Evolutionary conservation across 1,140 invertebrate genomes (phyloP).

Genomic region (Cyphomyrmex costatus): DNA sequence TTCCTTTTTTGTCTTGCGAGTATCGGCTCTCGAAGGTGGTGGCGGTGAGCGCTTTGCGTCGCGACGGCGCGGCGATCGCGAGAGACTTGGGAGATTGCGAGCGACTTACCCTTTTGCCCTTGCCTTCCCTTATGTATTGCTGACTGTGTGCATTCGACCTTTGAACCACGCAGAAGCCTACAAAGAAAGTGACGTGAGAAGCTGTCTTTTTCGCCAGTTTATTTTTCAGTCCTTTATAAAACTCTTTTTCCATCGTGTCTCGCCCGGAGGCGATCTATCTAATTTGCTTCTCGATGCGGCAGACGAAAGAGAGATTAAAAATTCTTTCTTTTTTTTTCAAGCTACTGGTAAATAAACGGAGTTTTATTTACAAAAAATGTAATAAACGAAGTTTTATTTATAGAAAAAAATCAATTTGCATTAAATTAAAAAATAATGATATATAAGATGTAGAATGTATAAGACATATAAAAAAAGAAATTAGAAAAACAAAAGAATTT

Average conservation of each 20-base stretch:
- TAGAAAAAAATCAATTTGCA: neutral
- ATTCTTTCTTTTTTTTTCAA: conserved; percentile 9
- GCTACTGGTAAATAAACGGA: neutral
- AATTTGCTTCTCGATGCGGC: conserved; percentile 43
- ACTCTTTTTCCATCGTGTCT: conserved; percentile 19
- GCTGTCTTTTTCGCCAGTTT: conserved; percentile 70
- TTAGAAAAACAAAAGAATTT: conserved; percentile 7
- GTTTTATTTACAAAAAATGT: neutral
- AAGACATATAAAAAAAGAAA: neutral
- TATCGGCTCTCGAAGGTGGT: neutral
- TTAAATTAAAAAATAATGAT: neutral
- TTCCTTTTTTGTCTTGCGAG: conserved; percentile 29
- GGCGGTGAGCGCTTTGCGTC: conserved; percentile 16
- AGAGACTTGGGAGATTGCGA: conserved; percentile 65
- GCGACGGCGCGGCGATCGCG: conserved; percentile 25
- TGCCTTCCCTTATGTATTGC: conserved; percentile 91
- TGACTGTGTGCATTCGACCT: conserved; percentile 90
- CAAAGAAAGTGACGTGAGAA: conserved; percentile 79
- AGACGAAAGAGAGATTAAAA: conserved; percentile 53
- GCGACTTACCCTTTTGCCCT: conserved; percentile 90
- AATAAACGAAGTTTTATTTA: no score
- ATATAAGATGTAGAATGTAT: neutral
- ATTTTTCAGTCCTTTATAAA: conserved; percentile 55
- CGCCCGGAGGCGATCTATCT: conserved; percentile 40
- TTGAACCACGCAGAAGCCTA: conserved; percentile 93